Percentiles rank a stretch among this genome's conserved stretches.
Evolutionary conservation across 2,113 vertebrate genomes (phyloP).

Genomic region (Excalfactoria chinensis): DNA sequence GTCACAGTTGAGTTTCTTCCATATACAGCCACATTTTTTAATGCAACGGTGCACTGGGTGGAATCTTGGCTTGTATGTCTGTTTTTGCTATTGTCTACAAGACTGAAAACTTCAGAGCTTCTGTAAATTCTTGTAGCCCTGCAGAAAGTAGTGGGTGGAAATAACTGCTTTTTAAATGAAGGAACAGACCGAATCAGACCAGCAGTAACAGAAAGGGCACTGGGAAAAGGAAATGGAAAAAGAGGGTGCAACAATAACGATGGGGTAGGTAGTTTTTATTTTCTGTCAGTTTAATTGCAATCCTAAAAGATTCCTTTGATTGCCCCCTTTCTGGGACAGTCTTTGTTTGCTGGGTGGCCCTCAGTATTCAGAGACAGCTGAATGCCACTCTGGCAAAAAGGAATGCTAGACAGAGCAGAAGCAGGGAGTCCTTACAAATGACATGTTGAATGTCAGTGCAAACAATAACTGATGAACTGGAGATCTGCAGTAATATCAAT

Average conservation of each 20-base stretch:
- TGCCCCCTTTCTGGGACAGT: not conserved
- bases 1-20: not conserved
- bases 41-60: not conserved
- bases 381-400: not conserved
- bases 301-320: not conserved
- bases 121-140: not conserved
- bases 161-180: not conserved
- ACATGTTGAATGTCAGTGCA: not conserved
- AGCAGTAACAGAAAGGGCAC: not conserved
- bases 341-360: not conserved
- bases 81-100: not conserved
- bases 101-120: not conserved
- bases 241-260: not conserved
- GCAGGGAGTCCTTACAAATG: not conserved
- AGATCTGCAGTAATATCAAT: constrained; percentile 6
- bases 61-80: not conserved
- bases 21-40: not conserved
- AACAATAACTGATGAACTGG: constrained; percentile 9
- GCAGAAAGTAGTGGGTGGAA: not conserved
- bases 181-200: not conserved
- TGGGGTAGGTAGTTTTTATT: not conserved
- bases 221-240: not conserved
- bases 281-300: not conserved
- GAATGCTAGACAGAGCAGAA: not conserved
- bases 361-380: not conserved